Percentiles rank a stretch among this genome's conserved stretches.
These are phyloP conservation scores for Ptychobarbus kaznakovi DNA, from an alignment of 2,797 vertebrate genomes.

Conservation along the genomic window DNA sequence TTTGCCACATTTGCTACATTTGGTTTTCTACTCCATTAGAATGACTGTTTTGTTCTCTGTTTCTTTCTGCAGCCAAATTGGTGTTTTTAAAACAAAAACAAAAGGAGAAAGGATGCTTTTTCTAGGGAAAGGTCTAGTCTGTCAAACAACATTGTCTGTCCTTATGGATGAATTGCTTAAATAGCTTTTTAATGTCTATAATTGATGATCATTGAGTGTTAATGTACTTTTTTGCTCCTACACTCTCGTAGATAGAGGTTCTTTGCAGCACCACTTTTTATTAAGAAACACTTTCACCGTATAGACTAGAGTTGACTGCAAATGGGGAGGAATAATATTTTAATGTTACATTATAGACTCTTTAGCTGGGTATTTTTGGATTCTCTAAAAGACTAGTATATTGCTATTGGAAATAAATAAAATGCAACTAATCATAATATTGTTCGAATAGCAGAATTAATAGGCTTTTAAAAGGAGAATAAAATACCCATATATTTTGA, in stretches of 20 bases:
- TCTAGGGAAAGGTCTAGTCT: background rate
- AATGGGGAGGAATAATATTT: background rate
- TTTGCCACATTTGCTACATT: conserved; percentile 20
- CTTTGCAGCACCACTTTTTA: background rate
- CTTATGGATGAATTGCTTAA: background rate
- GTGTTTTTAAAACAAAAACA: conserved; percentile 2
- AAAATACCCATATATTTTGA: background rate
- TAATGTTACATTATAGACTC: background rate
- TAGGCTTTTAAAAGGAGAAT: background rate
- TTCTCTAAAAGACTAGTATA: background rate
- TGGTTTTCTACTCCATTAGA: conserved; percentile 37
- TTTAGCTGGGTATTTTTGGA: background rate
- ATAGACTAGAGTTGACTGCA: too few species aligned
- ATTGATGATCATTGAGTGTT: background rate
- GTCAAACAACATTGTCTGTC: background rate
- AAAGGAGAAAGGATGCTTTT: background rate
- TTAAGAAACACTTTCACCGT: background rate
- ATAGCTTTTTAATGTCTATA: background rate
- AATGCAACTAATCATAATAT: background rate
- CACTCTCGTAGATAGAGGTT: background rate
- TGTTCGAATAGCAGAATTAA: background rate
- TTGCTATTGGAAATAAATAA: conserved; percentile 8
- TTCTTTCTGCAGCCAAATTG: background rate
- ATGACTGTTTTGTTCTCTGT: conserved; percentile 5
- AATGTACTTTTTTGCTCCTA: background rate